Percentiles rank a stretch among this genome's conserved stretches.
These are phyloP conservation scores for Rhaphigaster nebulosa DNA, from an alignment of 2,888 invertebrate species.

Conservation along the genomic window DNA sequence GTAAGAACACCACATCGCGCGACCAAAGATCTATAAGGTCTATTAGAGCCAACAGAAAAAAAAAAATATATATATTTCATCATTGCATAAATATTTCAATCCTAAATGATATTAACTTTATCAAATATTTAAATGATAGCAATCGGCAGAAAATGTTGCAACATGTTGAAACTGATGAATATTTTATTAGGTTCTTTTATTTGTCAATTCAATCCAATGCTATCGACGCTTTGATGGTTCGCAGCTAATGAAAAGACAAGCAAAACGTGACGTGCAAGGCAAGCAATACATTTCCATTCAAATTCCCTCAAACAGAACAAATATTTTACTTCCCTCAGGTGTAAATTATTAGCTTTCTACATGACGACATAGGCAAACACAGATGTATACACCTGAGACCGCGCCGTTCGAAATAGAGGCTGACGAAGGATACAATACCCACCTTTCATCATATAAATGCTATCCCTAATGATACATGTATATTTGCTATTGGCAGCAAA, in stretches of 20 bases:
- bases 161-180: background rate
- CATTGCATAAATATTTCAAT: no score
- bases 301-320: background rate
- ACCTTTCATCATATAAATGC: background rate
- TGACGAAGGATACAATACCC: background rate
- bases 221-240: background rate
- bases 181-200: background rate
- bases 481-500: background rate
- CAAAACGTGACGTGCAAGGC: background rate
- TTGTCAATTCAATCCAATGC: background rate
- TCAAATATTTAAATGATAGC: no score
- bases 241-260: background rate
- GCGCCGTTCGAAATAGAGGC: background rate
- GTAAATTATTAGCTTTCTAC: background rate
- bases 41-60: no score
- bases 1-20: no score
- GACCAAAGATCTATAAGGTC: no score
- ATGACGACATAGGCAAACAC: background rate
- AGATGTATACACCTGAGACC: background rate
- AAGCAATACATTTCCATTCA: background rate
- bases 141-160: background rate
- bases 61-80: no score
- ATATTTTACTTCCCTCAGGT: conserved; percentile 3
- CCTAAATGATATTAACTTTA: no score
- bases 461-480: background rate